phyloP scores from a whole-genome alignment of 2,113 vertebrate genomes.

The Pipra filicauda region DNA sequence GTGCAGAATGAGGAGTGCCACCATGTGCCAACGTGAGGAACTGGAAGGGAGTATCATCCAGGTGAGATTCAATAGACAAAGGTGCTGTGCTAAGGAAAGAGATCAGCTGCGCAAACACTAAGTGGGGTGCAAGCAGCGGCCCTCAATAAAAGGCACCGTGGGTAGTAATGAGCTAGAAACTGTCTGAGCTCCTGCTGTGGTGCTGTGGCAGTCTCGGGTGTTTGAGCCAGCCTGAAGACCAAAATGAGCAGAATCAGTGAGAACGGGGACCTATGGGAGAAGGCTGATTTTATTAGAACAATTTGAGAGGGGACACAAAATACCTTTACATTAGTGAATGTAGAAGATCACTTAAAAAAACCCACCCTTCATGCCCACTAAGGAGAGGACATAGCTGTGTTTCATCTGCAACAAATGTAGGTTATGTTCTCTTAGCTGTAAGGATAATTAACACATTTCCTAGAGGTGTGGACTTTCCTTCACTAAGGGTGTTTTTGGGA shows the following conservation, averaged over 20 bases:
- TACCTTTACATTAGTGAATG: background rate
- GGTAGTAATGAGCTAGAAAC: background rate
- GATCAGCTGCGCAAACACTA: rapidly evolving
- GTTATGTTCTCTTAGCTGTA: background rate
- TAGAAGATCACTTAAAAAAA: background rate
- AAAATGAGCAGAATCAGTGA: background rate
- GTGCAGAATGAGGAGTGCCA: background rate
- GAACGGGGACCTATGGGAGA: background rate
- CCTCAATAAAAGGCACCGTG: background rate
- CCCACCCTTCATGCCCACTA: background rate
- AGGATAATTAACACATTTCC: background rate
- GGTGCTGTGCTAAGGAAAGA: background rate
- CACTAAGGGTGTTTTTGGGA: background rate
- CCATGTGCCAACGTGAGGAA: background rate
- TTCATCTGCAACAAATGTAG: background rate
- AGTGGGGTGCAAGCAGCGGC: rapidly evolving
- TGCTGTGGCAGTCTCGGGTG: rapidly evolving
- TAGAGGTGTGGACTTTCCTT: background rate
- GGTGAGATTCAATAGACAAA: background rate
- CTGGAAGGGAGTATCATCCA: background rate
- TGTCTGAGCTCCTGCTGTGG: rapidly evolving
- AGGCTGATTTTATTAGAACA: background rate
- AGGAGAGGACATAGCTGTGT: background rate
- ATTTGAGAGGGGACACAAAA: background rate
- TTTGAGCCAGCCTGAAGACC: background rate